Conservation (phyloP, 2,113 vertebrate species). For the Rafetus swinhoei region DNA sequence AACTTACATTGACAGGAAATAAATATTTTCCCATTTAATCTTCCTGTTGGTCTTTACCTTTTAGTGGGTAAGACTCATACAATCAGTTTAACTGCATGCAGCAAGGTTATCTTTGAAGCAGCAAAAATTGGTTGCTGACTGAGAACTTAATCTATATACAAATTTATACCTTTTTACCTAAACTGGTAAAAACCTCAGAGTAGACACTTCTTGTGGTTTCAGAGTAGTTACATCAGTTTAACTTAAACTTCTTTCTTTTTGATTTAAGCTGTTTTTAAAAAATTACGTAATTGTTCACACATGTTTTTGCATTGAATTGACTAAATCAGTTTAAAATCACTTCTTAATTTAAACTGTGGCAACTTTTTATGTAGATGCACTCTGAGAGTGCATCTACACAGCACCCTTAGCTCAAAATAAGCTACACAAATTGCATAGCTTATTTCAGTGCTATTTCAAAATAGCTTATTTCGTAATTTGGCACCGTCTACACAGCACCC, state of each 20-base stretch:
- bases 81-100: neutral
- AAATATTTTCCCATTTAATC: neutral
- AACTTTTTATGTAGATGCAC: neutral
- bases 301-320: neutral
- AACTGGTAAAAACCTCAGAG: neutral
- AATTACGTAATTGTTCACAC: neutral
- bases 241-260: constrained; percentile 20
- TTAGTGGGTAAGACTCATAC: neutral
- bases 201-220: neutral
- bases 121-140: neutral
- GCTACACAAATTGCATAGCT: too few species aligned
- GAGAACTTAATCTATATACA: neutral
- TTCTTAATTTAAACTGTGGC: neutral
- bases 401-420: too few species aligned
- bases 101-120: neutral
- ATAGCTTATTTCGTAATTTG: too few species aligned
- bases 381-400: neutral
- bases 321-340: neutral
- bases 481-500: too few species aligned
- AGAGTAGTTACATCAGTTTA: neutral
- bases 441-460: too few species aligned
- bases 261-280: neutral
- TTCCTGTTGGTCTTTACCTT: neutral
- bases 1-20: neutral
- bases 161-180: neutral